Conservation (phyloP, 1,140 invertebrate species). For the Cydia fagiglandana region DNA sequence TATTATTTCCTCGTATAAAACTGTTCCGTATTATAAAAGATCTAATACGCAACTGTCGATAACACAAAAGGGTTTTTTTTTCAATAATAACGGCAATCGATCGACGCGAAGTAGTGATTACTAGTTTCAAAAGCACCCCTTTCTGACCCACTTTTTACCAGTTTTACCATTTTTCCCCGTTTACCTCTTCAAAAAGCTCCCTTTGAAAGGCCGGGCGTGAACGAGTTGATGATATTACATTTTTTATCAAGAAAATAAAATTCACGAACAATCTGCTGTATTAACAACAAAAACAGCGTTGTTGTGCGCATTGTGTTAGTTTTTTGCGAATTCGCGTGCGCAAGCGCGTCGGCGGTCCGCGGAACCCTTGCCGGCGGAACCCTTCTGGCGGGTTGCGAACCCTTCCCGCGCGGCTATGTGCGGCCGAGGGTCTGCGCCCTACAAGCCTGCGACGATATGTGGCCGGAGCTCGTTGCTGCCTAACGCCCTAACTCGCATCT, state of each 20-base stretch:
- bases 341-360: constrained; percentile 75
- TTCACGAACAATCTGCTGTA: constrained; percentile 77
- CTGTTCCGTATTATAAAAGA: constrained; percentile 46
- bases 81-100: constrained; percentile 76
- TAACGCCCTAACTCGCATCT: constrained; percentile 42
- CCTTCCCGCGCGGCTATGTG: constrained; percentile 65
- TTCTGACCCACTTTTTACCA: constrained; percentile 78
- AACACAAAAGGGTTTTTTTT: constrained; percentile 61
- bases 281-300: constrained; percentile 76
- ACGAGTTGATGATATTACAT: constrained; percentile 80
- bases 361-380: constrained; percentile 66
- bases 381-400: constrained; percentile 48
- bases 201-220: constrained; percentile 78
- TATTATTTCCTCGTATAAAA: constrained; percentile 40
- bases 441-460: constrained; percentile 36
- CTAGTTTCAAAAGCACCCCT: constrained; percentile 76
- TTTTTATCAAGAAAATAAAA: constrained; percentile 73
- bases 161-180: constrained; percentile 70
- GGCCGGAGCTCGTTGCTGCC: constrained; percentile 14
- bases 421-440: constrained; percentile 53
- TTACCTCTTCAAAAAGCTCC: constrained; percentile 73
- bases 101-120: constrained; percentile 74
- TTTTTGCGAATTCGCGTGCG: constrained; percentile 78
- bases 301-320: constrained; percentile 70
- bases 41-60: constrained; percentile 58